Evolutionary conservation across 2,888 invertebrate genomes (phyloP).

Genomic region (Bugula neritina): DNA sequence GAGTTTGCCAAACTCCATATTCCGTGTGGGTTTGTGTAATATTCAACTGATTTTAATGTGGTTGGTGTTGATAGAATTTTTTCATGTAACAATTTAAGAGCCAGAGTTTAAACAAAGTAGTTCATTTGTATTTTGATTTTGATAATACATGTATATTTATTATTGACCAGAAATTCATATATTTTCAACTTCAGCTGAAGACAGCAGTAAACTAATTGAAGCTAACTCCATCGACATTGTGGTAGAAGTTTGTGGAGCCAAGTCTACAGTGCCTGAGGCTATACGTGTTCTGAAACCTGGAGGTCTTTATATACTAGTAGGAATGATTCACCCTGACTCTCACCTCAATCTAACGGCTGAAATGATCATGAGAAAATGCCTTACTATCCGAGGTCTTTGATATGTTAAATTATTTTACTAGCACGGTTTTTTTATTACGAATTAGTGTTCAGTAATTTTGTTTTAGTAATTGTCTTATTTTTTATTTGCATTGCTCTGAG

Average conservation of each 20-base stretch:
- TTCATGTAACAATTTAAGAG: no score
- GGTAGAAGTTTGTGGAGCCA: conserved; percentile 31
- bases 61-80: no score
- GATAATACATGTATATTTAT: no score
- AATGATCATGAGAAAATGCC: conserved; percentile 31
- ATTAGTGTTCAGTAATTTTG: no score
- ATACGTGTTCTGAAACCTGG: conserved; percentile 31
- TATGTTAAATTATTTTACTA: neutral
- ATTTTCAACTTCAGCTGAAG: neutral
- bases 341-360: conserved; percentile 30
- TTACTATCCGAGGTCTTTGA: conserved; percentile 29
- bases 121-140: no score
- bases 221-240: conserved; percentile 29
- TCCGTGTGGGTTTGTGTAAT: no score
- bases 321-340: conserved; percentile 32
- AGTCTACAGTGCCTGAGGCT: conserved; percentile 29
- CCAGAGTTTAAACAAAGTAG: no score
- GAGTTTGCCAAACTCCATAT: no score
- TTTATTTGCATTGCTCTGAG: no score
- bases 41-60: no score
- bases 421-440: neutral
- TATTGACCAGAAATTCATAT: no score
- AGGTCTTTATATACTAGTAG: conserved; percentile 31
- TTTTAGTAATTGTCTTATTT: no score
- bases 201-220: neutral